Evolutionary conservation across 2,888 invertebrate species (phyloP).

Genomic region (Mechanitis mazaeus): DNA sequence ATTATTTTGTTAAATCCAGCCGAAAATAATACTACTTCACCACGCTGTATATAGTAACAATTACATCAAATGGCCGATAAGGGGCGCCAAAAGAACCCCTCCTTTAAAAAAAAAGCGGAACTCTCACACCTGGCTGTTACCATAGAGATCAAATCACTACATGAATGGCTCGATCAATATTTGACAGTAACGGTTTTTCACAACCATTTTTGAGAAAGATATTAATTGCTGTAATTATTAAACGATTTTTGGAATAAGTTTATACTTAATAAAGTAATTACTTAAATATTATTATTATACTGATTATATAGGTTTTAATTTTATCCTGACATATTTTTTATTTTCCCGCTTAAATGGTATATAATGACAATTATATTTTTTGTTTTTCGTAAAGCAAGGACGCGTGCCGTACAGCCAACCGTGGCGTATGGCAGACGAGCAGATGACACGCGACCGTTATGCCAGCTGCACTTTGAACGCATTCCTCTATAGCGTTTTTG

Average conservation of each 20-base stretch:
- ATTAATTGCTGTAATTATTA: slow-evolving; percentile 32
- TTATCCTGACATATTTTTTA: too few species aligned
- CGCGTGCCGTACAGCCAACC: slow-evolving; percentile 61
- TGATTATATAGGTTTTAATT: too few species aligned
- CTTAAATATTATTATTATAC: too few species aligned
- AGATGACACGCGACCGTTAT: slow-evolving; percentile 76
- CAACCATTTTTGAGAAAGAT: slow-evolving; percentile 17
- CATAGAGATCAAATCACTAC: slow-evolving; percentile 74
- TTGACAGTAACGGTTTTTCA: slow-evolving; percentile 60
- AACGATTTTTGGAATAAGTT: too few species aligned
- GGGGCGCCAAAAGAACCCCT: slow-evolving; percentile 51
- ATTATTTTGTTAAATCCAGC: too few species aligned
- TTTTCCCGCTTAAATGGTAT: too few species aligned
- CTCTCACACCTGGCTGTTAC: slow-evolving; percentile 70
- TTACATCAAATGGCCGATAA: slow-evolving; percentile 32
- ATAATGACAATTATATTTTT: too few species aligned
- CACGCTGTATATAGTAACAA: slow-evolving; percentile 44
- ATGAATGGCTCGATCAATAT: slow-evolving; percentile 47
- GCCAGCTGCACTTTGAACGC: slow-evolving; percentile 59
- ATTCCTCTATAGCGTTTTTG: slow-evolving; percentile 19
- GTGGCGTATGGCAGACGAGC: slow-evolving; percentile 68
- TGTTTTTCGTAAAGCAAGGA: slow-evolving; percentile 25
- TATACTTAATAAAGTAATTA: too few species aligned
- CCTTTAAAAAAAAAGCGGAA: slow-evolving; percentile 44
- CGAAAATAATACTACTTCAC: background rate